Percentiles rank a stretch among this genome's conserved stretches.
Evolutionary conservation across 2,888 invertebrate species (phyloP).

Genomic region (Eretmocerus hayati): DNA sequence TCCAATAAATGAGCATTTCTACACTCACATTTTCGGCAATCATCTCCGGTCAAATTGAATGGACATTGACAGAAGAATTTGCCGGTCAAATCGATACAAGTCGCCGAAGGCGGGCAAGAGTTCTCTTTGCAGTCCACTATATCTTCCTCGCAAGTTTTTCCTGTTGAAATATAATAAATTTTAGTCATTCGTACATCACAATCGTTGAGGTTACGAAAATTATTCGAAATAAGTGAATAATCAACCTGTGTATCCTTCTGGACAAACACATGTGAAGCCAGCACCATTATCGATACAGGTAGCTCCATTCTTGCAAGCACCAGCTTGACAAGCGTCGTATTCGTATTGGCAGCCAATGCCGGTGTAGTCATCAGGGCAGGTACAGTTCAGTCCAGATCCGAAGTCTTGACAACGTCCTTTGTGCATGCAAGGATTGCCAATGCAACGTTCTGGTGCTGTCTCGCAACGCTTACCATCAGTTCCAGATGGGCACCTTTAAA

Average conservation of each 20-base stretch:
- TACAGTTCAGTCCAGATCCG: conserved; percentile 90
- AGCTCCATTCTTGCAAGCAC: conserved; percentile 89
- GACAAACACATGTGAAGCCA: conserved; percentile 80
- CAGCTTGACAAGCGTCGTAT: conserved; percentile 84
- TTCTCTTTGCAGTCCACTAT: conserved; percentile 88
- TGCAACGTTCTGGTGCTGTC: conserved; percentile 90
- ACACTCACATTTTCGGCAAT: conserved; percentile 84
- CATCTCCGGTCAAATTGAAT: conserved; percentile 92
- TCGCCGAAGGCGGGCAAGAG: conserved; percentile 89
- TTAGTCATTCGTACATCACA: not conserved
- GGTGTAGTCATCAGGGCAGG: conserved; percentile 78
- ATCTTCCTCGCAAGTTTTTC: conserved; percentile 84
- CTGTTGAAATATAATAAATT: conserved; percentile 44
- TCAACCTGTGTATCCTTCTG: conserved; percentile 68
- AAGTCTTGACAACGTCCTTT: conserved; percentile 93
- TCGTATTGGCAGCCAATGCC: conserved; percentile 91
- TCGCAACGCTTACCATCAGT: conserved; percentile 96
- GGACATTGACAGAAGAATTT: conserved; percentile 95
- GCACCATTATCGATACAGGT: conserved; percentile 80
- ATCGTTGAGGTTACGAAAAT: conserved; percentile 12
- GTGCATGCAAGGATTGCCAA: conserved; percentile 89
- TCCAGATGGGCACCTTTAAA: conserved; percentile 77
- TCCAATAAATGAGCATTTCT: conserved; percentile 13
- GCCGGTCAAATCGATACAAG: conserved; percentile 84
- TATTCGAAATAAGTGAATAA: conserved; percentile 43